Conservation (phyloP, 2,797 vertebrate genomes). For the Girardinus metallicus region DNA sequence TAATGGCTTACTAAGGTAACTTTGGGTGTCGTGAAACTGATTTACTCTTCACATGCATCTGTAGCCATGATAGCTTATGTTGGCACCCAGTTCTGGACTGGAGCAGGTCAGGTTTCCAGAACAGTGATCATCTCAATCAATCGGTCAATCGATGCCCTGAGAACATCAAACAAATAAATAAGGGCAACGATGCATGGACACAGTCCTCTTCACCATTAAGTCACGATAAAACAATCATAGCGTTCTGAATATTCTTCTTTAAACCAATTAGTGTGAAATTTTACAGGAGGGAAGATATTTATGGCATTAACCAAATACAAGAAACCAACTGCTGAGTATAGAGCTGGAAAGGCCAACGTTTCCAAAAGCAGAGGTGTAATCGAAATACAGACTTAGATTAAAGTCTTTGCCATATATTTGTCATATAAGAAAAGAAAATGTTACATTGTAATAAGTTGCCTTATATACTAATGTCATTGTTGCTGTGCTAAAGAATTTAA, state of each 20-base stretch:
- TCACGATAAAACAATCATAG: neutral
- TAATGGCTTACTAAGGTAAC: no score
- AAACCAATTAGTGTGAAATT: neutral
- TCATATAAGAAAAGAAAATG: neutral
- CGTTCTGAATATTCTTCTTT: neutral
- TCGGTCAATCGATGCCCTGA: neutral
- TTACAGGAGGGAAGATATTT: neutral
- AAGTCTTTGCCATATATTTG: neutral
- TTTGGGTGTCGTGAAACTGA: neutral
- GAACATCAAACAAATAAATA: neutral
- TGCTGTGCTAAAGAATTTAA: neutral
- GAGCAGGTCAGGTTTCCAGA: neutral
- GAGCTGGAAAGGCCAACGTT: neutral
- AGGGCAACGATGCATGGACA: neutral
- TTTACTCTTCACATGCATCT: neutral
- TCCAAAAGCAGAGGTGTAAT: neutral
- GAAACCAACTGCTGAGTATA: no score
- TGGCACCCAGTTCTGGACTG: neutral
- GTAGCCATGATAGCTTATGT: neutral
- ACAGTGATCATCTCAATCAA: neutral
- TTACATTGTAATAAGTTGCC: neutral
- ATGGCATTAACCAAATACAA: neutral
- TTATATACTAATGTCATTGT: neutral
- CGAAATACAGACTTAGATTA: neutral
- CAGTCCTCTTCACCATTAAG: neutral